These are phyloP conservation scores for Amiota mariae DNA, from an alignment of 2,888 invertebrate genomes.

Conservation along the genomic window DNA sequence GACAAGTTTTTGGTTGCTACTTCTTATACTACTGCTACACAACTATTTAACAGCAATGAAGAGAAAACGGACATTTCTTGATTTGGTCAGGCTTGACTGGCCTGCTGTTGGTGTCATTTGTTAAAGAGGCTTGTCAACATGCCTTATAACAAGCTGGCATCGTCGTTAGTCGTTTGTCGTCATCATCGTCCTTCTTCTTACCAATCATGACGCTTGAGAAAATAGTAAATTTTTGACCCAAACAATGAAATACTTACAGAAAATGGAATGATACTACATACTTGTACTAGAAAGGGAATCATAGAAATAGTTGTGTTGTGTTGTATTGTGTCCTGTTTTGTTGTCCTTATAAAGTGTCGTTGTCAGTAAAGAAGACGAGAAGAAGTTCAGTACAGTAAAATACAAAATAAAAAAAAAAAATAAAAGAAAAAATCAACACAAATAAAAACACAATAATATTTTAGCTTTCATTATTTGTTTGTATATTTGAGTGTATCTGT, in stretches of 20 bases:
- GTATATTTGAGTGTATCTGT: neutral
- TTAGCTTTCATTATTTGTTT: constrained; percentile 24
- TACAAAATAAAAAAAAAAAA: neutral
- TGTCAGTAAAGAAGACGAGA: too few relatives aligned
- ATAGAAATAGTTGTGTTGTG: too few relatives aligned
- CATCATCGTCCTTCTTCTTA: too few relatives aligned
- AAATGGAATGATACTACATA: too few relatives aligned
- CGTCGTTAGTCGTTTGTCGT: neutral
- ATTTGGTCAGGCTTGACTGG: constrained; percentile 42
- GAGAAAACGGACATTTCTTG: constrained; percentile 45
- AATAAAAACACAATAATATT: constrained; percentile 12
- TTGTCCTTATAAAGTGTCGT: too few relatives aligned
- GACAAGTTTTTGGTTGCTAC: constrained; percentile 1
- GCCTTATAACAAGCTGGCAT: constrained; percentile 65
- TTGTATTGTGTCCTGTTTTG: too few relatives aligned
- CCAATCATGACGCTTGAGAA: constrained; percentile 4
- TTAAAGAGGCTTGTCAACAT: constrained; percentile 72
- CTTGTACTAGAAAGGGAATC: too few relatives aligned
- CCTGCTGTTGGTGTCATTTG: constrained; percentile 68
- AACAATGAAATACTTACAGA: neutral
- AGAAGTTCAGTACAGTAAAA: neutral
- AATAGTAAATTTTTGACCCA: neutral
- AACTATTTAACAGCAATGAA: neutral
- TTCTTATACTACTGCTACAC: neutral
- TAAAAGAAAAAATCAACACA: neutral